These are phyloP conservation scores for Drosophila oshimai DNA, from an alignment of 1,140 invertebrate species.

Conservation along the genomic window DNA sequence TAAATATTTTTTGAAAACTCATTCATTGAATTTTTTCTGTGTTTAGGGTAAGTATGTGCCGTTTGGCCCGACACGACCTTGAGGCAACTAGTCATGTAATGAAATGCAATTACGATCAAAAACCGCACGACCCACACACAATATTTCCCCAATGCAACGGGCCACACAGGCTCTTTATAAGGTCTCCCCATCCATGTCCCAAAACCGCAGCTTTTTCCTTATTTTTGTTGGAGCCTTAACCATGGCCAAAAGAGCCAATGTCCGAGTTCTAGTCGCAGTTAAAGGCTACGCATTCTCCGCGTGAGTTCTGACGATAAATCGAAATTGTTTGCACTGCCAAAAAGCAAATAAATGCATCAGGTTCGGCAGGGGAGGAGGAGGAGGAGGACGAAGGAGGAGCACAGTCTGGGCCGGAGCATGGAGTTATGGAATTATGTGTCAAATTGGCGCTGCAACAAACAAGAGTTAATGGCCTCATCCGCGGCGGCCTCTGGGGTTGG, in stretches of 20 bases:
- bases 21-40: neutral
- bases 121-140: constrained; percentile 72
- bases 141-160: constrained; percentile 10
- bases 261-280: constrained; percentile 4
- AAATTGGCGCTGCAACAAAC: constrained; percentile 67
- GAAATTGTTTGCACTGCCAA: constrained; percentile 80
- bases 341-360: constrained; percentile 79
- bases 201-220: neutral
- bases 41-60: constrained; percentile 26
- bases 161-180: constrained; percentile 33
- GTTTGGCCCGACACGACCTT: constrained; percentile 64
- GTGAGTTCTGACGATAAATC: constrained; percentile 77
- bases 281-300: constrained; percentile 66
- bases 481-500: constrained; percentile 26
- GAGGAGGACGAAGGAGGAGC: neutral
- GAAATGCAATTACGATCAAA: constrained; percentile 79
- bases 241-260: neutral
- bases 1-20: no score
- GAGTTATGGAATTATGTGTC: constrained; percentile 80
- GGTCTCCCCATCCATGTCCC: neutral
- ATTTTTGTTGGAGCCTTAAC: neutral
- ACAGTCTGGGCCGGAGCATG: constrained; percentile 23
- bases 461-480: constrained; percentile 69
- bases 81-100: constrained; percentile 75
- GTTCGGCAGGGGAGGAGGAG: constrained; percentile 4